phyloP scores from a whole-genome alignment of 2,797 vertebrate genomes.

The Discoglossus pictus region DNA sequence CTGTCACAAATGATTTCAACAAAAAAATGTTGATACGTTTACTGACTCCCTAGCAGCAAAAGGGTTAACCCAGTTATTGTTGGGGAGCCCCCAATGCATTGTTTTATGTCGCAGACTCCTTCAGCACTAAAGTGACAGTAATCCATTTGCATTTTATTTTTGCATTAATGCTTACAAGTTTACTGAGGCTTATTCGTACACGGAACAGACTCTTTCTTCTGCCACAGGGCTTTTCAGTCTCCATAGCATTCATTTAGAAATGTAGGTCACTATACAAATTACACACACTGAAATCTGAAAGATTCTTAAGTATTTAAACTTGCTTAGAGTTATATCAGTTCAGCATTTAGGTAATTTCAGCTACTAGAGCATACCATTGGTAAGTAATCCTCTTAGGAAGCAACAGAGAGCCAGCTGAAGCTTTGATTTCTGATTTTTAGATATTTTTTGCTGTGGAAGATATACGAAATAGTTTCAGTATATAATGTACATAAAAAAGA shows the following conservation, averaged over 20 bases:
- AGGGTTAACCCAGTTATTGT: too few relatives aligned
- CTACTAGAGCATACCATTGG: slow-evolving; percentile 28
- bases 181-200: slow-evolving; percentile 30
- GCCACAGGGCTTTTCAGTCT: slow-evolving; percentile 47
- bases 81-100: too few relatives aligned
- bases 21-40: too few relatives aligned
- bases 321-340: slow-evolving; percentile 39
- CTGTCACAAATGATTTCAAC: too few relatives aligned
- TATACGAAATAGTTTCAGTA: too few relatives aligned
- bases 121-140: too few relatives aligned
- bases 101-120: too few relatives aligned
- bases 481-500: too few relatives aligned
- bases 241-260: slow-evolving; percentile 49
- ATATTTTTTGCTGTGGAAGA: too few relatives aligned
- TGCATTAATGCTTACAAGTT: slow-evolving; percentile 33
- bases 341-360: slow-evolving; percentile 44
- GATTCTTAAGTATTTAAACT: slow-evolving; percentile 53
- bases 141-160: slow-evolving; percentile 23
- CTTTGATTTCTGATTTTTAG: slow-evolving; percentile 20
- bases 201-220: slow-evolving; percentile 40
- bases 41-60: too few relatives aligned
- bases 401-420: slow-evolving; percentile 27
- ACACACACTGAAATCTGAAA: slow-evolving; percentile 43
- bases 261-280: slow-evolving; percentile 51
- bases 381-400: slow-evolving; percentile 46